phyloP scores from a whole-genome alignment of 2,888 invertebrate species.

The Arge pagana region DNA sequence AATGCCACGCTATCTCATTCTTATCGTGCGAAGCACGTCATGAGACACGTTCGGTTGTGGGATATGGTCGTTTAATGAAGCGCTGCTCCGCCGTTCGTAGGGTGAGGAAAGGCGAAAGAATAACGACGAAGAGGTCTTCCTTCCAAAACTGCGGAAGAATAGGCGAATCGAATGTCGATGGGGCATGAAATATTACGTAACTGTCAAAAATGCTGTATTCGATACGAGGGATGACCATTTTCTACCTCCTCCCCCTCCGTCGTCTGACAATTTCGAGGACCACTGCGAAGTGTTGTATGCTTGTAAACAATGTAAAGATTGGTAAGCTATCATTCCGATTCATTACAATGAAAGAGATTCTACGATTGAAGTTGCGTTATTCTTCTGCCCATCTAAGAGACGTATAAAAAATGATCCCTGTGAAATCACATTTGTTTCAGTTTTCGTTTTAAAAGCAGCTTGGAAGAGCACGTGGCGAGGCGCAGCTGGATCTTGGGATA shows the following conservation, averaged over 20 bases:
- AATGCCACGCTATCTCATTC: too few species aligned
- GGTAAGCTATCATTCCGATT: constrained; percentile 38
- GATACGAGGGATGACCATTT: constrained; percentile 36
- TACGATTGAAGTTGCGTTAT: not conserved
- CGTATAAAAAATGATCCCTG: not conserved
- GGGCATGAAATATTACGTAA: constrained; percentile 41
- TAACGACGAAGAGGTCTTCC: not conserved
- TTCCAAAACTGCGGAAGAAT: constrained; percentile 43
- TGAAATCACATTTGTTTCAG: too few species aligned
- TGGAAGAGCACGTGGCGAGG: constrained; percentile 45
- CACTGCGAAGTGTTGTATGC: constrained; percentile 32
- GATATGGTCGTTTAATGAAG: too few species aligned
- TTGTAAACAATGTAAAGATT: constrained; percentile 49
- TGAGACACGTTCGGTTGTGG: too few species aligned
- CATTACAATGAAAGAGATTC: not conserved
- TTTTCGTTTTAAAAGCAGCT: constrained; percentile 46
- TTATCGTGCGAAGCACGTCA: too few species aligned
- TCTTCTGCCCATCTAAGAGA: not conserved
- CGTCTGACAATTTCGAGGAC: constrained; percentile 32
- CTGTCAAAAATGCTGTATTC: constrained; percentile 47
- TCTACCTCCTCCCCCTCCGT: constrained; percentile 40
- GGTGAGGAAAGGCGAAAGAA: not conserved
- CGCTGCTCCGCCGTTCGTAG: too few species aligned
- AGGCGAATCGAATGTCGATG: constrained; percentile 38
- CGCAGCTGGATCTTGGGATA: constrained; percentile 53